Evolutionary conservation across 1,140 invertebrate species (phyloP).

Genomic region (Zophobas morio): DNA sequence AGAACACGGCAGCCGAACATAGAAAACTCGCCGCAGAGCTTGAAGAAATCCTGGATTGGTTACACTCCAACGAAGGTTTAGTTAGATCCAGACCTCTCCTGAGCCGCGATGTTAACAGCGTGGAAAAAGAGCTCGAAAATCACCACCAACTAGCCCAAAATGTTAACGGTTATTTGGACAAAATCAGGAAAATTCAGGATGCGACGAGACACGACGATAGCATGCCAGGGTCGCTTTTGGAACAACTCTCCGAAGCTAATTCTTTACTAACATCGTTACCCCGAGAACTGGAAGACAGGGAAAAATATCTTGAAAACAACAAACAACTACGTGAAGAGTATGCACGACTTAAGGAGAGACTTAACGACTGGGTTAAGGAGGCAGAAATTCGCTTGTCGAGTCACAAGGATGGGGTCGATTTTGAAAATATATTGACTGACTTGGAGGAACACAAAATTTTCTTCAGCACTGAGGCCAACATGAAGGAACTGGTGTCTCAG

Average conservation of each 20-base stretch:
- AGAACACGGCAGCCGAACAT: slow-evolving; percentile 89
- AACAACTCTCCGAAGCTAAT: slow-evolving; percentile 87
- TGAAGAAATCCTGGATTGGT: slow-evolving; percentile 85
- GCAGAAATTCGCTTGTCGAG: slow-evolving; percentile 84
- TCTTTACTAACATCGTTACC: slow-evolving; percentile 84
- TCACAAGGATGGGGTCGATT: slow-evolving; percentile 88
- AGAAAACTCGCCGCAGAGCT: slow-evolving; percentile 85
- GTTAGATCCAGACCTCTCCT: slow-evolving; percentile 88
- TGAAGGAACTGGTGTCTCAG: slow-evolving; percentile 85
- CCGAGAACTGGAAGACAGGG: slow-evolving; percentile 83
- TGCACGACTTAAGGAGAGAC: slow-evolving; percentile 79
- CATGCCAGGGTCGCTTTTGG: slow-evolving; percentile 83
- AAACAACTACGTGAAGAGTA: slow-evolving; percentile 84
- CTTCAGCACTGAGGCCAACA: slow-evolving; percentile 83
- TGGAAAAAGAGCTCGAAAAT: slow-evolving; percentile 85
- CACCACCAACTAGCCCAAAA: slow-evolving; percentile 81
- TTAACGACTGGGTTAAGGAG: slow-evolving; percentile 89
- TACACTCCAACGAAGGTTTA: slow-evolving; percentile 87
- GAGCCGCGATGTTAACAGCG: slow-evolving; percentile 82
- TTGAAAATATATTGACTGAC: slow-evolving; percentile 86
- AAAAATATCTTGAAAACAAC: slow-evolving; percentile 85
- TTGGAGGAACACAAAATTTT: slow-evolving; percentile 90
- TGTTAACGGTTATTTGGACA: slow-evolving; percentile 80
- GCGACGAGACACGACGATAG: slow-evolving; percentile 80
- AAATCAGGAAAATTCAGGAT: slow-evolving; percentile 79